Percentiles rank a stretch among this genome's conserved stretches.
phyloP scores from a whole-genome alignment of 2,888 invertebrate species.

The Pachydiplax longipennis region DNA sequence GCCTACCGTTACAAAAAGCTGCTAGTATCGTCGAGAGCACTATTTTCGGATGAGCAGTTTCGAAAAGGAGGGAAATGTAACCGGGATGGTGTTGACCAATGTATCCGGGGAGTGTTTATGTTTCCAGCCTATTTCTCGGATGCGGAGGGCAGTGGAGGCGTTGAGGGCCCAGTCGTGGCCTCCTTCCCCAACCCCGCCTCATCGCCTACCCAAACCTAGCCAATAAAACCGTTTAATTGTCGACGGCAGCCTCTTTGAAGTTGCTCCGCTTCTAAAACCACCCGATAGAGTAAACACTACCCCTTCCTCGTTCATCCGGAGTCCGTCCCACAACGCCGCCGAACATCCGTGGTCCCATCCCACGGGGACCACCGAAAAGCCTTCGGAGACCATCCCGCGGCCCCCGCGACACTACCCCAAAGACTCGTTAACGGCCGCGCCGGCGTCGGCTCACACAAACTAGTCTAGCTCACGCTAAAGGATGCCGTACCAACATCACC shows the following conservation, averaged over 20 bases:
- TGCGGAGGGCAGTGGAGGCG: neutral
- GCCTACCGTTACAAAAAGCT: neutral
- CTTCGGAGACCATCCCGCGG: neutral
- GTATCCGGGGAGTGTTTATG: slow-evolving; percentile 39
- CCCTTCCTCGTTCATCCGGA: neutral
- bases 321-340: neutral
- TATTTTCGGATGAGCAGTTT: slow-evolving; percentile 29
- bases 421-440: slow-evolving; percentile 9
- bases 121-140: slow-evolving; percentile 27
- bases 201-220: slow-evolving; percentile 29
- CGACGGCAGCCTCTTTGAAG: slow-evolving; percentile 31
- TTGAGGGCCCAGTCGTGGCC: neutral
- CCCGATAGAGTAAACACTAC: slow-evolving; percentile 11
- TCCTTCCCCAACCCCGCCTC: neutral
- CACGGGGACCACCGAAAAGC: neutral
- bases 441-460: neutral
- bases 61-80: slow-evolving; percentile 1
- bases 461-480: neutral
- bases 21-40: neutral
- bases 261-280: neutral
- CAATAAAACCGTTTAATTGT: slow-evolving; percentile 43
- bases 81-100: slow-evolving; percentile 36
- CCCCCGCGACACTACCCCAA: neutral
- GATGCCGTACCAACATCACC: neutral
- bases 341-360: neutral